Percentiles rank a stretch among this genome's conserved stretches.
Evolutionary conservation across 2,113 vertebrate genomes (phyloP).

Genomic region (Leucopternis melanops): DNA sequence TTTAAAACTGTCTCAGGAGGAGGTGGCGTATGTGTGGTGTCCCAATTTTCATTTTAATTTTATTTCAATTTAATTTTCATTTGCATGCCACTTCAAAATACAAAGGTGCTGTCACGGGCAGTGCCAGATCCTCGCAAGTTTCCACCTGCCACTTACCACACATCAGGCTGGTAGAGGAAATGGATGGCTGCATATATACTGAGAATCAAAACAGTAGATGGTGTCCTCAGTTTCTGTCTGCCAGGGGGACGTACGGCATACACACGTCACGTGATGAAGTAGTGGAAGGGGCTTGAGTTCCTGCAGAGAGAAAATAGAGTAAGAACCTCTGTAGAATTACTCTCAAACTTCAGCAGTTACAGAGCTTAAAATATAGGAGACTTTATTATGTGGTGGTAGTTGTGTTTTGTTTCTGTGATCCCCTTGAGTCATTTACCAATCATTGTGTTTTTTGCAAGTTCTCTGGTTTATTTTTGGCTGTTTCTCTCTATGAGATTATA

Average conservation of each 20-base stretch:
- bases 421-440: neutral
- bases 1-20: neutral
- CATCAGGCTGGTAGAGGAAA: neutral
- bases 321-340: neutral
- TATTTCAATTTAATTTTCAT: too few relatives aligned
- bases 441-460: neutral
- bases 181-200: neutral
- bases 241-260: too few relatives aligned
- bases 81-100: neutral
- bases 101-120: neutral
- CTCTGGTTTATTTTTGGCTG: neutral
- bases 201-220: neutral
- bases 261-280: fast-evolving
- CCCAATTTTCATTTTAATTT: neutral
- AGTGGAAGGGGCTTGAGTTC: neutral
- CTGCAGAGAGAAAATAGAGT: neutral
- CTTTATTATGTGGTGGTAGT: neutral
- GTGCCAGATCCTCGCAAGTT: neutral
- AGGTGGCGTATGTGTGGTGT: neutral
- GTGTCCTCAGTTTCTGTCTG: neutral
- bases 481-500: neutral
- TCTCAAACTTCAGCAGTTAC: neutral
- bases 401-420: neutral
- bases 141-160: neutral
- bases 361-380: neutral